Evolutionary conservation across 2,113 vertebrate species (phyloP), one percentile per base, ranked within the genome.

Genomic region (Cisticola juncidis): DNA sequence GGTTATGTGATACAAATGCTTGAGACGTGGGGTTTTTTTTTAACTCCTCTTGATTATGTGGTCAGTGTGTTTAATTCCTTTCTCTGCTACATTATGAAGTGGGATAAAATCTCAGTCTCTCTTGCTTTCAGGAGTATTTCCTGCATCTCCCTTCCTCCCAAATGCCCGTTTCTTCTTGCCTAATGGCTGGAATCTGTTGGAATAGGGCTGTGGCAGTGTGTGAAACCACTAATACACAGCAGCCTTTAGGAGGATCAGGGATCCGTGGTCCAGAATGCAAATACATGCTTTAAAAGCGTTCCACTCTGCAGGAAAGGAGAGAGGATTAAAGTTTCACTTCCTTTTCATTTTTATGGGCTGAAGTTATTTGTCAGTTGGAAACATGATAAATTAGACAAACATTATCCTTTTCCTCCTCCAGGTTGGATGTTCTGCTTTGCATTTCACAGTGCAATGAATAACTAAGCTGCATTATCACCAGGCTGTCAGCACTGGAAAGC

Each of bases 291-390:
- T 90, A 78, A 81, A 93, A 94, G 86, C 17, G 57, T 94, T 97
- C 77, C 86, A 87, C 71, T 36, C 83, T 94, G 80, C 68, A 83
- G 88, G 79, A 79, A 93, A 94, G 57, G 88, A 86, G 76, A 65
- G 35, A 69, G 85, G 85, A 97, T 97, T 96, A 96, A 91, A 93
- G 70, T 81, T 87, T 90, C 71, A 65, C 94, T 97, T 95, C 91
- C 91, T 96, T 79, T 85, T 81, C 80, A 36, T 81, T 94, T 94
- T 91, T 95, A 86, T 61, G 77, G 89, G 78, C 38, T 58, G 44
- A 53, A 94, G 77, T 90, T 96, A 97, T 94, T 94, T 97, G 95
- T 97, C 96, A 83, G 89, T 86, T 94, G 85, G 97, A 95, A 96
- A 96, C 71, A 45, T 85, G 87, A 97, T 97, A 81, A 90, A 94